Conservation (phyloP, 2,797 vertebrate species). For the Anguilla obscura region DNA sequence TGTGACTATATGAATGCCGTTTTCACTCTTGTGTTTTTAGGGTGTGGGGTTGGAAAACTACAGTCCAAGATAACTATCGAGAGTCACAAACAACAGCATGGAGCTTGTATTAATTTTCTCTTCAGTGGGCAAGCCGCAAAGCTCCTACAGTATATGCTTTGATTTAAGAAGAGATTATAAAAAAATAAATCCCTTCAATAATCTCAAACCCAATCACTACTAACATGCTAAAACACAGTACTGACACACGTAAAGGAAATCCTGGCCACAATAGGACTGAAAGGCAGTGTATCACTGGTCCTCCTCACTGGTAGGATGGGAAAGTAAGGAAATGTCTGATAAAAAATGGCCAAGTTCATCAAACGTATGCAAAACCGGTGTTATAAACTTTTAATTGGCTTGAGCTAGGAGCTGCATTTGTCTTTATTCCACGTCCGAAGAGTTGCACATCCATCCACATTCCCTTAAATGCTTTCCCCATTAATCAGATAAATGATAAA, state of each 20-base stretch:
- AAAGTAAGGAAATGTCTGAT: background rate
- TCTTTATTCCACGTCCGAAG: background rate
- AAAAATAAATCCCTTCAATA: slow-evolving; percentile 20
- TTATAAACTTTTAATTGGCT: background rate
- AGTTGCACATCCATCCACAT: background rate
- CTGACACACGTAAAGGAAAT: background rate
- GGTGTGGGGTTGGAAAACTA: background rate
- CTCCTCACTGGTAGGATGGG: background rate
- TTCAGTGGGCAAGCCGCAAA: background rate
- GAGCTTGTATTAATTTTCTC: background rate
- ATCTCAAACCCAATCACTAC: slow-evolving; percentile 9
- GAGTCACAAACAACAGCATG: background rate
- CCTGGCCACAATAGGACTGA: background rate
- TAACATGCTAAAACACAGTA: background rate
- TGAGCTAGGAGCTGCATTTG: background rate
- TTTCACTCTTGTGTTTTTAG: background rate
- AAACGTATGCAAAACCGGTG: background rate
- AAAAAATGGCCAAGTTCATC: background rate
- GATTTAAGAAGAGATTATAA: slow-evolving; percentile 1
- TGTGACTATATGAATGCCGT: background rate
- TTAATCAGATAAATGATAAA: background rate
- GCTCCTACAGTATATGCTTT: background rate
- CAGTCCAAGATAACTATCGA: background rate
- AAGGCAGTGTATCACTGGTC: background rate
- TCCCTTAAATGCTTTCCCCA: background rate